These are phyloP conservation scores for Polylopha cassiicola DNA, from an alignment of 2,888 invertebrate species.

Conservation along the genomic window DNA sequence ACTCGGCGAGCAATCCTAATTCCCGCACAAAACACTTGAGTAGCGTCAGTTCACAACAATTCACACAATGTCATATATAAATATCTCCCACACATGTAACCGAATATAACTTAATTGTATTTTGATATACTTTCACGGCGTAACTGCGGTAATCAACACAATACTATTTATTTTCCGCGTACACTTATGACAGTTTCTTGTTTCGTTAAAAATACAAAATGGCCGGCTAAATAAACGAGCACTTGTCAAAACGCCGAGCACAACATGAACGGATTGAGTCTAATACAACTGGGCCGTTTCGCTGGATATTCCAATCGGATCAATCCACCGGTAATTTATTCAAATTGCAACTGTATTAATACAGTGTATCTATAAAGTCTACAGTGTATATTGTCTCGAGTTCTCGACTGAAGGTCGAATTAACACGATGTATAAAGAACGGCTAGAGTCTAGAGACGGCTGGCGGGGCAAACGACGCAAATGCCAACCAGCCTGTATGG, in stretches of 20 bases:
- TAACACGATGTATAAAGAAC: conserved; percentile 32
- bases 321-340: conserved; percentile 37
- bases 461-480: conserved; percentile 19
- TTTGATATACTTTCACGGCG: conserved; percentile 9
- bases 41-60: too few relatives aligned
- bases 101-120: conserved; percentile 1
- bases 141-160: conserved; percentile 23
- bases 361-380: conserved; percentile 29
- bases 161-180: conserved; percentile 50
- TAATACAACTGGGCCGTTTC: conserved; percentile 4
- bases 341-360: conserved; percentile 41
- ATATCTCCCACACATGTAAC: not conserved
- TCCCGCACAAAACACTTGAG: too few relatives aligned
- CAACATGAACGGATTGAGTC: conserved; percentile 3
- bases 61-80: too few relatives aligned
- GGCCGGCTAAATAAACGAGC: conserved; percentile 53
- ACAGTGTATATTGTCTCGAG: conserved; percentile 7
- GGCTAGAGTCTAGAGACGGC: conserved; percentile 7
- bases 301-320: conserved; percentile 8
- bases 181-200: conserved; percentile 37
- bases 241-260: conserved; percentile 25
- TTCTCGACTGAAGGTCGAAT: conserved; percentile 16
- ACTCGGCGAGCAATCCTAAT: too few relatives aligned
- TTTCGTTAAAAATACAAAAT: conserved; percentile 61
- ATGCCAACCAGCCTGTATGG: conserved; percentile 17